Conservation (phyloP, 2,888 invertebrate genomes). For the Ecliptopera silaceata region DNA sequence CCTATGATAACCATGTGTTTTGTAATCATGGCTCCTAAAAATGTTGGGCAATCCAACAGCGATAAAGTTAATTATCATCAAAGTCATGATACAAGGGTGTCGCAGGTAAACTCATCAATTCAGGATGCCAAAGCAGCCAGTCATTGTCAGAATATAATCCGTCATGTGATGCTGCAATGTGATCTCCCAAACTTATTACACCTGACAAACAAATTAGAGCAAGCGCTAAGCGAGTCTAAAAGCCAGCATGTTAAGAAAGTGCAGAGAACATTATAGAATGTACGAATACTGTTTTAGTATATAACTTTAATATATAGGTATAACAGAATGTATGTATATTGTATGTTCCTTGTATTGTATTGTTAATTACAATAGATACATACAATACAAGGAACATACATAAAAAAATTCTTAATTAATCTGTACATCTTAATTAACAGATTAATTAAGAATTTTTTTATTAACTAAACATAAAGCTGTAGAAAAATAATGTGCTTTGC, state of each 20-base stretch:
- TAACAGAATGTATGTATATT: no score
- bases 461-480: no score
- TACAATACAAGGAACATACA: no score
- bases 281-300: not conserved
- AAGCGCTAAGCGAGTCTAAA: conserved; percentile 82
- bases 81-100: conserved; percentile 29
- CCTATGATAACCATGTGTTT: conserved; percentile 71
- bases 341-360: no score
- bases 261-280: conserved; percentile 63
- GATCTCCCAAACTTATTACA: conserved; percentile 82
- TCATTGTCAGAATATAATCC: conserved; percentile 69
- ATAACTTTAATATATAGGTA: not conserved
- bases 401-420: no score
- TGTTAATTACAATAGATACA: no score
- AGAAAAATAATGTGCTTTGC: no score
- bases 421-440: no score
- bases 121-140: conserved; percentile 70
- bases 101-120: conserved; percentile 54
- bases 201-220: conserved; percentile 78
- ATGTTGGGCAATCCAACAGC: conserved; percentile 49
- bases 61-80: conserved; percentile 27
- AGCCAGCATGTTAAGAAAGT: conserved; percentile 82
- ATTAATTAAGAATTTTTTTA: no score
- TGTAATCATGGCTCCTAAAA: conserved; percentile 63
- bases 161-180: conserved; percentile 74